phyloP scores from a whole-genome alignment of 2,797 vertebrate genomes.

The Brachyalestes nurse region DNA sequence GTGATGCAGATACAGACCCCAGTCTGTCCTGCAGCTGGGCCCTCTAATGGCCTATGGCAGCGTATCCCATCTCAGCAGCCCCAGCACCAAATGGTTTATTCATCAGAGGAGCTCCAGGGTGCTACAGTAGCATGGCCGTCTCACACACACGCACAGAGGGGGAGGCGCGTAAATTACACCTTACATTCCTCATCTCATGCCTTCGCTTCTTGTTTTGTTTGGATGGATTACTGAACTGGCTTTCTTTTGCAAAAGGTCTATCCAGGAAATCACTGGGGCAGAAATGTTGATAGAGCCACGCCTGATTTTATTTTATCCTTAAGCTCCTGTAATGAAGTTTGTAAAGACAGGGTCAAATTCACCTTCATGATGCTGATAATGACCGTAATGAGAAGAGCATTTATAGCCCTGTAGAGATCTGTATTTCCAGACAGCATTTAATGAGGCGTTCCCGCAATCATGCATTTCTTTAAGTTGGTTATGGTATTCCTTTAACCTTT shows the following conservation, averaged over 20 bases:
- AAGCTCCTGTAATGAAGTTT: conserved; percentile 15
- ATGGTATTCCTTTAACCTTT: conserved; percentile 34
- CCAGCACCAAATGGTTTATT: conserved; percentile 74
- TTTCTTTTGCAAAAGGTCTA: conserved; percentile 43
- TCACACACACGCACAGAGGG: conserved; percentile 29
- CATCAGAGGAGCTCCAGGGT: conserved; percentile 67
- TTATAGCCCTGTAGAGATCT: conserved; percentile 16
- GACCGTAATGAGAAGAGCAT: conserved; percentile 21
- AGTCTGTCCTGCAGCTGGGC: conserved; percentile 61
- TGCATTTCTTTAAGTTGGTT: conserved; percentile 27
- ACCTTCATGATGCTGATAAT: conserved; percentile 16
- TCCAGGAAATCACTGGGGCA: background rate
- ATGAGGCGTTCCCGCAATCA: conserved; percentile 6
- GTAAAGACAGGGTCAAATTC: conserved; percentile 10
- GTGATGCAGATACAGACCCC: conserved; percentile 56
- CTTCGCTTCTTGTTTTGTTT: conserved; percentile 48
- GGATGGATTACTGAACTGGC: conserved; percentile 58
- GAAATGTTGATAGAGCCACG: conserved; percentile 22
- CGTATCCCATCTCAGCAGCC: conserved; percentile 69
- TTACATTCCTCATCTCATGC: conserved; percentile 54
- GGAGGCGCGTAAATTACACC: conserved; percentile 69
- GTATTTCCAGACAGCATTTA: conserved; percentile 29
- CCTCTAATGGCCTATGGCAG: conserved; percentile 77
- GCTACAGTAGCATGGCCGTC: conserved; percentile 61
- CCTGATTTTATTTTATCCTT: conserved; percentile 25